Evolutionary conservation across 2,888 invertebrate species (phyloP).

Genomic region (Chrysotoxum bicinctum): DNA sequence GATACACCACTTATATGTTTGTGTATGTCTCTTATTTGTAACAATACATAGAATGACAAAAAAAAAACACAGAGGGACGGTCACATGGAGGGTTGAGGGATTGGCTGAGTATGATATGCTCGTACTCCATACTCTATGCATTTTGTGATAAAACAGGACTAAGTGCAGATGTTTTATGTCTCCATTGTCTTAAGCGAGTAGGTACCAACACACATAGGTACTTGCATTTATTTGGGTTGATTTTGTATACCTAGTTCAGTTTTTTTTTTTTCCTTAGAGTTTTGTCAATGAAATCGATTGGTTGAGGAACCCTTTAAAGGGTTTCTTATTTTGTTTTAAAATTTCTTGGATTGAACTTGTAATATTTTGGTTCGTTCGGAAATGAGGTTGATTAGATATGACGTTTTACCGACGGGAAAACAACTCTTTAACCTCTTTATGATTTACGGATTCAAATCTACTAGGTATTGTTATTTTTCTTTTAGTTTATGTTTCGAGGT

Average conservation of each 20-base stretch:
- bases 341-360: background rate
- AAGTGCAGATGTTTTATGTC: slow-evolving; percentile 70
- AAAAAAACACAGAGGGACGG: slow-evolving; percentile 4
- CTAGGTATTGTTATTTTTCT: background rate
- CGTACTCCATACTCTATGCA: slow-evolving; percentile 26
- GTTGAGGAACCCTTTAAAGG: slow-evolving; percentile 56
- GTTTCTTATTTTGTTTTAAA: slow-evolving; percentile 6
- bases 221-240: slow-evolving; percentile 13
- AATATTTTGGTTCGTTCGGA: background rate
- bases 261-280: slow-evolving; percentile 7
- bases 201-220: background rate
- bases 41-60: slow-evolving; percentile 23
- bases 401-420: slow-evolving; percentile 57
- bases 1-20: slow-evolving; percentile 61
- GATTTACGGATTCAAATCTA: background rate
- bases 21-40: slow-evolving; percentile 50
- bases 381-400: background rate
- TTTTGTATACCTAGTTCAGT: slow-evolving; percentile 5
- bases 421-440: too few relatives aligned
- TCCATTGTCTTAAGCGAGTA: slow-evolving; percentile 42
- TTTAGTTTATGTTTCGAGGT: background rate
- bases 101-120: slow-evolving; percentile 39
- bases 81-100: slow-evolving; percentile 19
- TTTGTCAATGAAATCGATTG: slow-evolving; percentile 68
- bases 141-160: slow-evolving; percentile 58